A percentile compares a stretch with the other conserved stretches of the same genome.
Evolutionary conservation across 2,888 invertebrate species (phyloP).

Genomic region (Drosophila algonquin): DNA sequence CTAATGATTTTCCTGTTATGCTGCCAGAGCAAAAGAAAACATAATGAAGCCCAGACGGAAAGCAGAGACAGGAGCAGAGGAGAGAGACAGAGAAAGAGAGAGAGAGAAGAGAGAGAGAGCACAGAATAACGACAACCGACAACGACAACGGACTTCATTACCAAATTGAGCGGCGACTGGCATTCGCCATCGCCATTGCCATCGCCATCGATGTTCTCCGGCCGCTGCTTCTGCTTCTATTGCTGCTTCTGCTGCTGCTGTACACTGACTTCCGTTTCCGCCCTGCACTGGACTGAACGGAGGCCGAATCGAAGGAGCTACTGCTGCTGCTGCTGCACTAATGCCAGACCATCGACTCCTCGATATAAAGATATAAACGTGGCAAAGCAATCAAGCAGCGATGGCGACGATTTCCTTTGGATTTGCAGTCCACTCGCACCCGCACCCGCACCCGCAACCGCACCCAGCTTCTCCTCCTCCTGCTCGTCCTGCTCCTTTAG

Average conservation of each 20-base stretch:
- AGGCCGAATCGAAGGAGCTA: constrained; percentile 51
- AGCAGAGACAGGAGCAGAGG: constrained; percentile 26
- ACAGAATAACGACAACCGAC: constrained; percentile 5
- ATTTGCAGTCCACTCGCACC: constrained; percentile 40
- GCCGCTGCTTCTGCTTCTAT: constrained; percentile 51
- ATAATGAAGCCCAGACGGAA: constrained; percentile 65
- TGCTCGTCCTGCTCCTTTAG: neutral
- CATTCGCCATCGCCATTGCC: constrained; percentile 26
- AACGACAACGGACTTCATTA: constrained; percentile 71
- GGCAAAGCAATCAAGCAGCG: constrained; percentile 73
- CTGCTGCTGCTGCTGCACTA: constrained; percentile 55
- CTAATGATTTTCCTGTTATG: constrained; percentile 79
- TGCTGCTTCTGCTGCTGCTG: constrained; percentile 43
- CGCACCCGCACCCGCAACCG: no score
- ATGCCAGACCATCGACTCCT: constrained; percentile 43
- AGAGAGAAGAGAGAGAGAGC: constrained; percentile 11
- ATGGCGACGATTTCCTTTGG: constrained; percentile 66
- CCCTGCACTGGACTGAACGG: constrained; percentile 62
- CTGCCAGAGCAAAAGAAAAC: constrained; percentile 62
- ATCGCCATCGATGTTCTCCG: constrained; percentile 33
- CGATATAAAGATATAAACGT: constrained; percentile 73
- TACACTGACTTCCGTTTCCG: constrained; percentile 66
- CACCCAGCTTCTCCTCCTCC: neutral
- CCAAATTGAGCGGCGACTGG: constrained; percentile 77
- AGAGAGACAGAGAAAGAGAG: constrained; percentile 19